These are phyloP conservation scores for Sebastes dallii DNA, from an alignment of 2,797 vertebrate species.

Conservation along the genomic window DNA sequence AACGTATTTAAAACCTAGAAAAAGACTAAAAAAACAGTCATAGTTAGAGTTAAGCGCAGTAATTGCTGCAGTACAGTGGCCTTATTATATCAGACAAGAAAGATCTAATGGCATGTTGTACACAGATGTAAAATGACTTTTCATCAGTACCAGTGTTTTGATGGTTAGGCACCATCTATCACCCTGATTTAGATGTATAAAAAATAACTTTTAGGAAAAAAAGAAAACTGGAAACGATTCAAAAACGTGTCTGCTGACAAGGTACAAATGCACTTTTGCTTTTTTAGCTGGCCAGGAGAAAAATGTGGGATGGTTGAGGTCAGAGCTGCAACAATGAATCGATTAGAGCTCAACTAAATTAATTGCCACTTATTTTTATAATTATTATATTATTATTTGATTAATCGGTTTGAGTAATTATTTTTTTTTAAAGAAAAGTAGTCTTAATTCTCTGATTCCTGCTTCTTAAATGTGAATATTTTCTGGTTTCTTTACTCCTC, in stretches of 20 bases:
- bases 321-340: too few species aligned
- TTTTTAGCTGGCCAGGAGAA: not conserved
- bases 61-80: not conserved
- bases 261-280: not conserved
- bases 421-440: too few species aligned
- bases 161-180: not conserved
- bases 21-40: not conserved
- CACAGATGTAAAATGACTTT: not conserved
- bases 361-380: too few species aligned
- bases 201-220: not conserved
- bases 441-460: too few species aligned
- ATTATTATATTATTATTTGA: too few species aligned
- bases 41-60: not conserved
- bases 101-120: not conserved
- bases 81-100: not conserved
- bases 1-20: constrained; percentile 24
- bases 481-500: too few species aligned
- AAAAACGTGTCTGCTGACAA: not conserved
- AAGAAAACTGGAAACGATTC: not conserved
- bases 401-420: too few species aligned
- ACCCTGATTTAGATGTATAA: not conserved
- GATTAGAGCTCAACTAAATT: too few species aligned
- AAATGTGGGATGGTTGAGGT: not conserved
- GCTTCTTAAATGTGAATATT: too few species aligned
- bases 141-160: not conserved